A percentile compares a stretch with the other conserved stretches of the same genome.
Conservation (phyloP, 2,113 vertebrate species). For the Xiphorhynchus elegans region DNA sequence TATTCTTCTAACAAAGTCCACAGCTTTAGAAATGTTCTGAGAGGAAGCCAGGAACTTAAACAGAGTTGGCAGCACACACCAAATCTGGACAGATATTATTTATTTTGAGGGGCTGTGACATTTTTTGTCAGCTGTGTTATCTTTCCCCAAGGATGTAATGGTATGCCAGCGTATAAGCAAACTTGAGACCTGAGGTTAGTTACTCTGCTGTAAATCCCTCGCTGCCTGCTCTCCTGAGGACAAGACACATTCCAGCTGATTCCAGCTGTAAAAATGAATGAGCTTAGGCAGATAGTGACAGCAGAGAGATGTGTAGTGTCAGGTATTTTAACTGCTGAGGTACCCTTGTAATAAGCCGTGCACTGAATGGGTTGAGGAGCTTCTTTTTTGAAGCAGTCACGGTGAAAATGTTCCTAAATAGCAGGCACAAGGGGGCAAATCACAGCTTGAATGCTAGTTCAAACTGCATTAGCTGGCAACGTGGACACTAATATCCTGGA, state of each 20-base stretch:
- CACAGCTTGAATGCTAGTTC: not conserved
- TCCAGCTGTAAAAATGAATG: constrained; percentile 27
- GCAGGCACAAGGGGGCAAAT: not conserved
- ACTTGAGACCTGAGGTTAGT: constrained; percentile 23
- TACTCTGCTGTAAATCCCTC: constrained; percentile 1
- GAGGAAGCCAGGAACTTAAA: not conserved
- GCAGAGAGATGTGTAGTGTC: not conserved
- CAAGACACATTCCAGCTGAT: constrained; percentile 2
- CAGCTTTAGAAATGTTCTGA: not conserved
- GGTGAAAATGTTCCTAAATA: not conserved
- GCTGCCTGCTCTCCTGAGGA: not conserved
- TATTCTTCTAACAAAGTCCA: not conserved
- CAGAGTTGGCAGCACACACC: not conserved
- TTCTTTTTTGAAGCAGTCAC: not conserved
- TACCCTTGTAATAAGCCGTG: not conserved
- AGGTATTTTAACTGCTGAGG: constrained; percentile 10
- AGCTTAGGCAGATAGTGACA: not conserved
- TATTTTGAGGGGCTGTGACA: constrained; percentile 2
- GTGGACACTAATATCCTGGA: not conserved
- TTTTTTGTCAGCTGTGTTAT: constrained; percentile 39
- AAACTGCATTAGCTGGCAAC: not conserved
- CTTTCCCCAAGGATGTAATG: not conserved
- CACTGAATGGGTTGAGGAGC: not conserved
- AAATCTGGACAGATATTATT: not conserved
- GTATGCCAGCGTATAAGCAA: constrained; percentile 21